Base-by-base conservation (phyloP, 2,797 vertebrate genomes). In the Enteromius viviparus region DNA sequence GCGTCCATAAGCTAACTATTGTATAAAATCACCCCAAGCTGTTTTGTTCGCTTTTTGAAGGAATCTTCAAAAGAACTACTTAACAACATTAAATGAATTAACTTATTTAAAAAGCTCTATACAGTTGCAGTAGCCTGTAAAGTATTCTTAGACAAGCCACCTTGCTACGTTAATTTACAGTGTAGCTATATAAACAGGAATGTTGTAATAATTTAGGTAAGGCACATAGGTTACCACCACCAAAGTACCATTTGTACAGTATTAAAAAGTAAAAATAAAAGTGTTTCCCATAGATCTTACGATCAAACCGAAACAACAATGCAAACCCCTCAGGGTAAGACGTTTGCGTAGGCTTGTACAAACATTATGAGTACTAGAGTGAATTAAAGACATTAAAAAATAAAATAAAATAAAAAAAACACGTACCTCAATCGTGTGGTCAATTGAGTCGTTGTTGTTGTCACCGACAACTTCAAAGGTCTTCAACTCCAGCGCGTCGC, bases 391-490 rank as follows among this genome's bases (percentile, higher is more conserved):
- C n/a, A 42, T 40, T 40, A 42, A 9, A 42, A 42, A 42, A 7
- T 10, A 42, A 42, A 42, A 42, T 42, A 0, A 7, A 37, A 34
- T 34, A 40, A 40, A 42, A 42, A 42, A 53, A 37, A 4, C 34
- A 47, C 45, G 45, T 74, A 84, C 85, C 75, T 53, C 47, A 26
- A 2, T 11, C 17, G 11, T 34, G 29, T 68, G 82, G 19, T 32
- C 78, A 21, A 0, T 37, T 37, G 47, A 68, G 60, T 29, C 62
- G 47, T 85, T 80, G 21, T 80, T 85, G 65, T 87, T 85, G 34
- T 80, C 37, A 4, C 10, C 0, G 32, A 3, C 29, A 51, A 11
- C 58, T 58, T 34, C 8, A 6, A 74, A 14, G 2, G 7, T 2
- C 6, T 58, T 47, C 53, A 87, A 78, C 40, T 87, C 86, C 65